Evolutionary conservation across 1,140 invertebrate species (phyloP), one percentile per base, ranked within the genome.

Genomic region (Cryptotermes secundus): DNA sequence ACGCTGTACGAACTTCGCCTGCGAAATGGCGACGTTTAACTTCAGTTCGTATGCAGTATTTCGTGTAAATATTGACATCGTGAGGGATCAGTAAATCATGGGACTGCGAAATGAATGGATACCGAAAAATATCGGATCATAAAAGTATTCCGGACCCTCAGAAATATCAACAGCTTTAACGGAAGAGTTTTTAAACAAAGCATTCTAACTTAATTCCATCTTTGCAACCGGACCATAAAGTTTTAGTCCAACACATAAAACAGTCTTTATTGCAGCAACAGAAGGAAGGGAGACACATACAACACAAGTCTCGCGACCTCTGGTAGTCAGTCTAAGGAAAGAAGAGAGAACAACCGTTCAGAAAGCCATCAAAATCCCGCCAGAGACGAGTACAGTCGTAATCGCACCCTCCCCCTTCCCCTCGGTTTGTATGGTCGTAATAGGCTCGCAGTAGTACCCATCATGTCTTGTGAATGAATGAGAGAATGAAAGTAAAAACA

Each of bases 231-330:
- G 59, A 9, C 59, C 26, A 31, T 72, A 72, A 72, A 72, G 59
- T 72, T 72, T 72, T 72, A 72, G 59, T 72, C 59, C n/a, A 72
- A n/a, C 26, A 72, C 59, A 72, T 72, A 72, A 72, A 72, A 72
- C 59, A 72, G 59, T 31, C 59, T 72, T 72, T 72, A 72, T 72
- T 72, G 59, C 59, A 72, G 59, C 26, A 72, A 72, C 16, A 72
- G 59, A 72, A 72, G 26, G 59, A 72, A 31, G n/a, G n/a, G 59
- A 72, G 59, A 72, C 59, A 72, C 26, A 72, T 72, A 72, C 59
- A 72, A 72, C 59, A 72, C 59, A n/a, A 72, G 59, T 72, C 59
- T 72, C 59, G n/a, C 59, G 59, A 72, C 59, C 59, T 72, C 59
- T 72, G n/a, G 59, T 72, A 72, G 59, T 72, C 59, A 72, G 31